These are phyloP conservation scores for Sebastes trivittatus DNA, from an alignment of 2,797 vertebrate species.

Conservation along the genomic window DNA sequence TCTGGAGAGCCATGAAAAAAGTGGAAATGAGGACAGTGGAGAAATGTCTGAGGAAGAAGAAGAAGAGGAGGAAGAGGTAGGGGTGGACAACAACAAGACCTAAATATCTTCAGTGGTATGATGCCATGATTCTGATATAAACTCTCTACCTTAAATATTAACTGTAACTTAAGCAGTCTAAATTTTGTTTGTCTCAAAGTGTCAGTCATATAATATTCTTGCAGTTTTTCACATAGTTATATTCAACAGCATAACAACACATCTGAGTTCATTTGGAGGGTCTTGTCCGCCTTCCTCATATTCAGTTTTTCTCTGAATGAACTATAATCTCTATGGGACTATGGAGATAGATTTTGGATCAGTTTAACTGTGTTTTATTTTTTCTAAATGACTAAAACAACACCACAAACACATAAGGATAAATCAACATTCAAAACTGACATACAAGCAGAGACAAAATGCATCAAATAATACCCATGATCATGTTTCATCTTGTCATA, in stretches of 20 bases:
- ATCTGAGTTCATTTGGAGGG: background rate
- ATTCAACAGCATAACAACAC: background rate
- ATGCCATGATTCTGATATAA: constrained; percentile 26
- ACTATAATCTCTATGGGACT: background rate
- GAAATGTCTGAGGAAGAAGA: constrained; percentile 87
- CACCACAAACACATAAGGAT: background rate
- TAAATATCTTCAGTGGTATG: constrained; percentile 39
- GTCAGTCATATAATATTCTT: too few relatives aligned
- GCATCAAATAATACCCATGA: too few relatives aligned
- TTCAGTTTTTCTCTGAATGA: background rate
- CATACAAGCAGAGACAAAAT: background rate
- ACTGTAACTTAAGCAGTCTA: background rate
- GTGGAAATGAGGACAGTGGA: constrained; percentile 94
- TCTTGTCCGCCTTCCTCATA: background rate
- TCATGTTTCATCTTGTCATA: too few relatives aligned
- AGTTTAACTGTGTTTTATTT: background rate
- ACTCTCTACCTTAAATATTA: background rate
- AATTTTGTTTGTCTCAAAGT: background rate
- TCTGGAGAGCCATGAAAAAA: constrained; percentile 89
- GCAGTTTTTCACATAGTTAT: background rate
- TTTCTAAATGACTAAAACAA: background rate
- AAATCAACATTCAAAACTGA: background rate
- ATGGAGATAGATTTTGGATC: background rate
- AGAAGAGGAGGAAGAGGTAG: constrained; percentile 73
- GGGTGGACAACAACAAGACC: constrained; percentile 25